Evolutionary conservation across 2,113 vertebrate genomes (phyloP), one percentile per base, ranked within the genome.

Genomic region (Scatophagus argus): DNA sequence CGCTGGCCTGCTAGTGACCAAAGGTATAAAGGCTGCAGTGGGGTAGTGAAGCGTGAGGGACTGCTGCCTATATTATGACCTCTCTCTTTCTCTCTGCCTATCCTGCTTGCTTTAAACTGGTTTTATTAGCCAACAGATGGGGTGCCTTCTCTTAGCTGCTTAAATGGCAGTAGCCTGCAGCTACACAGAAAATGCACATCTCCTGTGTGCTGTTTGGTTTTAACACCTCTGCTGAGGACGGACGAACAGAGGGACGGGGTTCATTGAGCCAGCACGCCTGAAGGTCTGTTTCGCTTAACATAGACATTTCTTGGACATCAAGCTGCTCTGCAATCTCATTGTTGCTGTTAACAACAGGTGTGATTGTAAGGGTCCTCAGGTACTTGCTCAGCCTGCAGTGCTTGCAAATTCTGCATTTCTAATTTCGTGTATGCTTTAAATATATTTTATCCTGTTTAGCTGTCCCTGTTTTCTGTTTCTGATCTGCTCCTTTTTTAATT

Each of bases 111-210:
- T 83, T 81, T 76, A 67, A 58, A 79, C 63, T 72, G 77, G 5
- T 87, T 90, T 87, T 86, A 90, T 87, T 88, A 89, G 74, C 75
- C 55, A 70, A 77, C 90, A 93, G 89, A 93, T 92, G 91, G 89
- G 64, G 77, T 68, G 77, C 55, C 77, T 66, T 90, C 60, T 84
- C 74, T 87, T 54, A 88, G 87, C 81, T 88, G 74, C 82, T 82
- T 80, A 87, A 89, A 83, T 77, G 49, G 58, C 38, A 59, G 79
- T 77, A 56, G 77, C 81, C 54, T 70, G 69, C 73, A 87, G 82
- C 86, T 76, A 75, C 75, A 65, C 55, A 72, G 73, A 69, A 87
- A 88, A 89, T 79, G 75, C 77, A 72, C 84, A 64, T 90, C 83
- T 87, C 67, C 60, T 36, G 78, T 81, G 85, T 85, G 44, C 31